Conservation (phyloP, 2,888 invertebrate genomes). For the Drosophila nr. medialis region DNA sequence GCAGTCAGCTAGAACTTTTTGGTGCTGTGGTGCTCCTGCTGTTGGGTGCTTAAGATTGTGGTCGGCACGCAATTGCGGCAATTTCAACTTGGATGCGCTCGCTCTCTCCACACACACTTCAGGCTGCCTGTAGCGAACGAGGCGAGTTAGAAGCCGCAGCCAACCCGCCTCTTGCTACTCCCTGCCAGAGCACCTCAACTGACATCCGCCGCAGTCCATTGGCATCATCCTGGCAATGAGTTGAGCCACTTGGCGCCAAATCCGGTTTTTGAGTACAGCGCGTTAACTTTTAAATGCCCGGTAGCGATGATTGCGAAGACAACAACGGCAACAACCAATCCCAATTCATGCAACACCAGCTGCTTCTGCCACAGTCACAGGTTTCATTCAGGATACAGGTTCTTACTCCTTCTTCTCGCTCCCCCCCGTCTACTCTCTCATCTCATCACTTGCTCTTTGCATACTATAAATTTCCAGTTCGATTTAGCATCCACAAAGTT, state of each 20-base stretch:
- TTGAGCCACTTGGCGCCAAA: conserved; percentile 48
- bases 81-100: conserved; percentile 71
- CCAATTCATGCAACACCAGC: conserved; percentile 66
- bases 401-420: conserved; percentile 6
- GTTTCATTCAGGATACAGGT: conserved; percentile 31
- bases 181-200: conserved; percentile 19
- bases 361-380: conserved; percentile 26
- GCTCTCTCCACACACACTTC: conserved; percentile 26
- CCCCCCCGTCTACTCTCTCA: background rate
- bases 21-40: conserved; percentile 40
- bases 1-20: conserved; percentile 58
- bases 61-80: conserved; percentile 78
- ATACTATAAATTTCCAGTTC: conserved; percentile 45
- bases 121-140: conserved; percentile 24
- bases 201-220: conserved; percentile 57
- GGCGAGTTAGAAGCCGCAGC: conserved; percentile 25
- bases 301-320: conserved; percentile 69
- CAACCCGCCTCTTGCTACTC: no score
- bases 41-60: conserved; percentile 67
- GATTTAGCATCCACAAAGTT: conserved; percentile 71
- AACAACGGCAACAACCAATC: background rate
- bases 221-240: conserved; percentile 50
- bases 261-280: conserved; percentile 63
- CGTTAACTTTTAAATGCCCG: conserved; percentile 76
- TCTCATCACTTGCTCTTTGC: conserved; percentile 13